These are phyloP conservation scores for Anthoscopus minutus DNA, from an alignment of 2,113 vertebrate species.

Conservation along the genomic window DNA sequence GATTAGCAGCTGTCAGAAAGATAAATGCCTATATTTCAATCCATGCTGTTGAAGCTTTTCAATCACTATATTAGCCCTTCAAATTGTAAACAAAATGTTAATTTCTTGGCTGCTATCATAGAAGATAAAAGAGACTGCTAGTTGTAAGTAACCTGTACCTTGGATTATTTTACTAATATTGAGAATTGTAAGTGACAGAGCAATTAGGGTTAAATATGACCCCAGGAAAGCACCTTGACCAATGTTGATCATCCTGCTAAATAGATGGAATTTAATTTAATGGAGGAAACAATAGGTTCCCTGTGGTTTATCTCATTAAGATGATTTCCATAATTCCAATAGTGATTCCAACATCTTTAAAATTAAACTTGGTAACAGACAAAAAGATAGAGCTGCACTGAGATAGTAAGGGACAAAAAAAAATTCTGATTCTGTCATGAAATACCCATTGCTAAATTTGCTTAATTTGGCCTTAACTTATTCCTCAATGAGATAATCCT, in stretches of 20 bases:
- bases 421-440: neutral
- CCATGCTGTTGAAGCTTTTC: neutral
- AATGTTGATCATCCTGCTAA: neutral
- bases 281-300: neutral
- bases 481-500: neutral
- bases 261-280: constrained; percentile 4
- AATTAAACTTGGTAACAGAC: neutral
- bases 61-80: neutral
- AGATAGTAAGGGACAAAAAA: neutral
- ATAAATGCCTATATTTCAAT: neutral
- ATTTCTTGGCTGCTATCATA: neutral
- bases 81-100: neutral
- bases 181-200: neutral
- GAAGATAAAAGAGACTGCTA: neutral
- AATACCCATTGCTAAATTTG: neutral
- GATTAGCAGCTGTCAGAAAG: neutral
- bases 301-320: neutral
- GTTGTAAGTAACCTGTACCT: neutral
- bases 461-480: neutral
- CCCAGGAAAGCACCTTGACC: constrained; percentile 1
- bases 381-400: neutral
- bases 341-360: neutral
- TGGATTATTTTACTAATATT: constrained; percentile 7
- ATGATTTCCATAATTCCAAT: neutral
- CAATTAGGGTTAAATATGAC: constrained; percentile 9